Evolutionary conservation across 2,888 invertebrate species (phyloP), one percentile per base, ranked within the genome.

Genomic region (Phragmatobia fuliginosa): DNA sequence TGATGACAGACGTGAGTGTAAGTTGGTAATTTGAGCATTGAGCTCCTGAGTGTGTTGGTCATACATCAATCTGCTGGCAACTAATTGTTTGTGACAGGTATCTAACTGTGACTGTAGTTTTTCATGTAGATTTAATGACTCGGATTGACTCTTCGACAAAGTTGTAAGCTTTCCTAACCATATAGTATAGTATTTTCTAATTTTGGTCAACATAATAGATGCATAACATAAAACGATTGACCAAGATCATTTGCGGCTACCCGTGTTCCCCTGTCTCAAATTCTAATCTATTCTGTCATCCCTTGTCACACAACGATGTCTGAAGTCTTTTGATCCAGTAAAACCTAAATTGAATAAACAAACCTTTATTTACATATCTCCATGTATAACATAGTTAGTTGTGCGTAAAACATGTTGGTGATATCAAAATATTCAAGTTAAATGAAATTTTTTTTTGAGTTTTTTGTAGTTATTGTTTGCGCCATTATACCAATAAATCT

Each of bases 201-300:
- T 28, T 28, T 56, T 56, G n/a, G 28, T 28, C 11, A 5, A 56
- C 28, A 28, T 28, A 56, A 56, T 25, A 56, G 28, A 28, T 28
- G n/a, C 7, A 56, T 28, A 28, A 16, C 16, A 56, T 56, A 14
- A 16, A 56, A 56, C 56, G 28, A 33, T 52, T 64, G 33, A 62
- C 38, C 61, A 28, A 38, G 36, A 18, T 28, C 61, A 28, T 38
- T 18, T 45, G 32, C 45, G 49, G 45, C 63, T 49, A 49, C 63
- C 33, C 33, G 33, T 64, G 52, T 64, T 56, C 33, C 59, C 60
- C 60, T 70, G 72, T 64, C 64, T 72, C 67, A 72, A 69, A 70
- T 52, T 73, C 62, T 73, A 75, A 79, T 79, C 70, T 58, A 41
- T 49, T 65, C 73, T 71, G 79, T 78, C 81, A 76, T 68, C 81